Base-by-base conservation (phyloP, 2,797 vertebrate species). In the Psittacula derbiana region DNA sequence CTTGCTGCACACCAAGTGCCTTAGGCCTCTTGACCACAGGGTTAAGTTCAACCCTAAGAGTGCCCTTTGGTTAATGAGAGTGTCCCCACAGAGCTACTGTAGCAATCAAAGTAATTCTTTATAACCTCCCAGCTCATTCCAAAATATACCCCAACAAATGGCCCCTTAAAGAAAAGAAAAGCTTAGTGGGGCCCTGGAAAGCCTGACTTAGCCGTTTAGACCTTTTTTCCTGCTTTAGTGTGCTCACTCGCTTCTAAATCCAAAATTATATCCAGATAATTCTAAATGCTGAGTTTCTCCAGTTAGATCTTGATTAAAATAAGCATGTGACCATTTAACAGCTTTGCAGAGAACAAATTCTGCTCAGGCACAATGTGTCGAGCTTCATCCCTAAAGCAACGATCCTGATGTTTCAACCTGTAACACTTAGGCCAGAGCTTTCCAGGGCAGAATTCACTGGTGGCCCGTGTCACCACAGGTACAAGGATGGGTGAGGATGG, bases 1-100 rank as follows among this genome's bases (percentile, higher is more conserved):
- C 69, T n/a, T 8, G 4, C 71, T 72, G 57, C n/a, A 60, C 87
- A 14, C 85, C 6, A 93, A 79, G 92, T 95, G 95, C 95, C 93
- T 96, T 86, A 69, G 33, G 60, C 66, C 53, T 0, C 17, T 24
- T 24, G 73, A 40, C 65, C 64, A 16, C 33, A 57, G 57, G 38
- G 28, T 64, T 60, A 10, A 60, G 40, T 18, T 3, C 3, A 64
- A 61, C 16, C 8, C 2, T 31, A 12, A 11, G 57, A 14, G 16
- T 65, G 38, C 46, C 13, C 2, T 30, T 28, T n/a, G 74, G 46
- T 28, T 10, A 49, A 8, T 11, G 27, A 28, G 40, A 36, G 62
- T 2, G 50, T 61, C 17, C 27, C 0, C 3, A 23, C 55, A 65
- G 70, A 57, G 70, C 74, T 46, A 4, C 64, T 40, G 41, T 31